These are phyloP conservation scores for Geophilus truncorum DNA, from an alignment of 2,888 invertebrate species.

Conservation along the genomic window DNA sequence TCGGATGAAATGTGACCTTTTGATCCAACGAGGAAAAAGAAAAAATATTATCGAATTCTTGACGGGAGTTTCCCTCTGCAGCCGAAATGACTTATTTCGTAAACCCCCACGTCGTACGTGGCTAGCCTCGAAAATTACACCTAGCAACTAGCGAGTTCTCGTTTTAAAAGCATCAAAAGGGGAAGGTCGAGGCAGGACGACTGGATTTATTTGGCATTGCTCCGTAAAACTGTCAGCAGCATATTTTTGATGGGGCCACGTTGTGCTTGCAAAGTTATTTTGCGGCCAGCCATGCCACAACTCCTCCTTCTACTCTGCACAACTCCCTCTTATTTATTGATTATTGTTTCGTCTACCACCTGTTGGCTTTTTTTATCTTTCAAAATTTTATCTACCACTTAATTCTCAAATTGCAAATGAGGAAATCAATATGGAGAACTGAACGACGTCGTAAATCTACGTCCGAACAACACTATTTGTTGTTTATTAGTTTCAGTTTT, in stretches of 20 bases:
- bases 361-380: background rate
- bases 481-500: too few relatives aligned
- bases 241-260: constrained; percentile 5
- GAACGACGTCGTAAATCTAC: background rate
- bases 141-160: background rate
- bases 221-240: constrained; percentile 31
- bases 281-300: background rate
- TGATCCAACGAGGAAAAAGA: constrained; percentile 1
- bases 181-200: constrained; percentile 25
- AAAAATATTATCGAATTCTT: constrained; percentile 21
- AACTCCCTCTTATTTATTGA: background rate
- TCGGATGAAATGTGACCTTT: background rate
- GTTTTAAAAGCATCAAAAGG: constrained; percentile 2
- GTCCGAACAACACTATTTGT: too few relatives aligned
- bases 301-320: background rate
- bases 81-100: constrained; percentile 10
- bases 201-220: constrained; percentile 1
- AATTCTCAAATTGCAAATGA: background rate
- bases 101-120: background rate
- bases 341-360: background rate
- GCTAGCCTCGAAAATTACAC: background rate
- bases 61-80: constrained; percentile 23
- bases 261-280: background rate
- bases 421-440: background rate
- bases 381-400: background rate